Base-by-base conservation (phyloP, 35 echinoderm and acorn worm genomes). In the Diadema setosum region DNA sequence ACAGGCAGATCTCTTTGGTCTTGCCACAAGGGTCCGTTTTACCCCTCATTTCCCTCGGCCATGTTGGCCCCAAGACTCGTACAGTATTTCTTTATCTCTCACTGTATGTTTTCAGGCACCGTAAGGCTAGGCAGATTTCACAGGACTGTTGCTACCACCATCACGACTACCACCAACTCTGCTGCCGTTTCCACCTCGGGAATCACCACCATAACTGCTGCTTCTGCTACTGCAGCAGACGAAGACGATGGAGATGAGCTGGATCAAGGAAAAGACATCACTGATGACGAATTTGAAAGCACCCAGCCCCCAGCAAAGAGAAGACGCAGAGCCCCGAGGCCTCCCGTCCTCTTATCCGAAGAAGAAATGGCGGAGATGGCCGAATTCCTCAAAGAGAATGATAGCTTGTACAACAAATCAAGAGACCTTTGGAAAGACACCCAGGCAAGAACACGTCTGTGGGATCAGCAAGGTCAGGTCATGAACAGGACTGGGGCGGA, bases 381-480 rank as follows among this genome's bases (percentile, higher is more conserved):
- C 26, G 65, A 70, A 70, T 70, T 70, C 65, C 31, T 70, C n/a
- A n/a, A n/a, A n/a, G n/a, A n/a, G n/a, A n/a, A 50, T 50, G 7
- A 50, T 50, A 50, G 46, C 46, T 18, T 70, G 27, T 70, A 70
- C 23, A 70, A 70, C 64, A 70, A 70, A 70, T 70, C 64, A 21
- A 12, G 50, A 57, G 50, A 57, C 50, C 50, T 57, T 12, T 70
- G 64, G 64, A 70, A 26, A 26, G 64, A 70, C 64, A 70, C 64
- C 9, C 64, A 70, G 64, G 64, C 64, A 9, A 70, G 64, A 70
- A 26, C 64, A 70, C 64, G 64, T 33, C 20, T 70, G 64, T 70
- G 64, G 64, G 64, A 70, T 70, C 64, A 70, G 64, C 64, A 70
- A 70, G 64, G 64, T 14, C 64, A 70, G 31, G 64, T 26, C 64